Base-by-base conservation (phyloP, 2,888 invertebrate genomes). In the Sipha maydis region DNA sequence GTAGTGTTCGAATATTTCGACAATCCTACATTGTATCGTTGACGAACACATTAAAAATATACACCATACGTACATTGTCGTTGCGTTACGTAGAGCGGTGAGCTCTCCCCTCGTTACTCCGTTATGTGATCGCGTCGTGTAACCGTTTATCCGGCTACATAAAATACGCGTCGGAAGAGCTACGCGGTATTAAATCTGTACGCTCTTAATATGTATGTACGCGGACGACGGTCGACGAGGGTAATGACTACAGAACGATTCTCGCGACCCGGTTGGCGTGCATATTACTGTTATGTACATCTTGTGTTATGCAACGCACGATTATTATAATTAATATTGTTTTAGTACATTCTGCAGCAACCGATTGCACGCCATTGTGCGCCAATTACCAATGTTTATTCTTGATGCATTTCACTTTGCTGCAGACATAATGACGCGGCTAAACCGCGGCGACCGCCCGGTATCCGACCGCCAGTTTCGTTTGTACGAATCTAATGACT, bases 391-490 rank as follows among this genome's bases (percentile, higher is more conserved):
- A n/a, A n/a, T n/a, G 41, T 41, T 41, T 41, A 8, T 41, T 11
- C 14, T 14, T 0, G 48, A 48, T 3, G 2, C 11, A 3, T 48
- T 48, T 11, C 11, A 3, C 11, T 48, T 11, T 14, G 48, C 14
- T 14, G 48, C 48, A 41, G 11, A 41, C 8, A 48, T 48, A 48
- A 48, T 48, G 11, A 48, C 48, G 48, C 48, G 14, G 11, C 14
- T 14, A 48, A 1, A 48, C 48, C 9, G 48, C 78, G 56, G 7
- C 31, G 34, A 1, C 3, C 73, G n/a, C 11, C 0, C 19, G 38
- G 56, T 79, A 79, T 79, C 79, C 79, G 61, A 61, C 61, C 61
- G 61, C 79, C n/a, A n/a, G 79, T 61, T 80, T 38, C 21, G 79
- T 67, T 80, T 80, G 61, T 56, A 34, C 25, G 3, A 34, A 79